phyloP scores from a whole-genome alignment of 2,113 vertebrate genomes.

The Marmota flaviventris region DNA sequence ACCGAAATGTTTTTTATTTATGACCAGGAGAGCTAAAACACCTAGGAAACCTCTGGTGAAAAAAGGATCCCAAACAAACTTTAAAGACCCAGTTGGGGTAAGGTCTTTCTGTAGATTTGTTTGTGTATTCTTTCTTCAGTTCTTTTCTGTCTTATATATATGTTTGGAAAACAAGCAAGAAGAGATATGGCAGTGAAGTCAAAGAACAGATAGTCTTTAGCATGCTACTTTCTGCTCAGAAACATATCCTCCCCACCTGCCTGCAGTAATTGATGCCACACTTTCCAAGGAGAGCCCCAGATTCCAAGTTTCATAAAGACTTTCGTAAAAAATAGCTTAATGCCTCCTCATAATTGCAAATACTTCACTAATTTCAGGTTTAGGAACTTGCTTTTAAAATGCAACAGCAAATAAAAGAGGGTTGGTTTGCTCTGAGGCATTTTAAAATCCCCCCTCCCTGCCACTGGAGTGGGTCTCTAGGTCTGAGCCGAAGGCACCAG shows the following conservation, averaged over 20 bases:
- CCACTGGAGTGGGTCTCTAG: not conserved
- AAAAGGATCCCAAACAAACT: constrained; percentile 77
- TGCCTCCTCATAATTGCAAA: not conserved
- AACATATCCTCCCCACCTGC: not conserved
- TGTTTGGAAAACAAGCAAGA: not conserved
- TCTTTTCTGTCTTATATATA: not conserved
- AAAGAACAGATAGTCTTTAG: not conserved
- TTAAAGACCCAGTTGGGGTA: constrained; percentile 83
- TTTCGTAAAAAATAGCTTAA: not conserved
- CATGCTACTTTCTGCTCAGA: not conserved
- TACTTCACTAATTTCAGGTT: not conserved
- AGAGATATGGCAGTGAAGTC: not conserved
- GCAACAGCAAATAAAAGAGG: not conserved
- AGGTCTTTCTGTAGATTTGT: constrained; percentile 29
- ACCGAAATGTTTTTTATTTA: not conserved
- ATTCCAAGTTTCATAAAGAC: not conserved
- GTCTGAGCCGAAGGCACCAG: not conserved
- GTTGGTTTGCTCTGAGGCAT: not conserved
- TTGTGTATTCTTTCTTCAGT: not conserved
- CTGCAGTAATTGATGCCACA: accelerated
- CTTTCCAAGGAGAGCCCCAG: not conserved
- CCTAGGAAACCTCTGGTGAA: constrained; percentile 75
- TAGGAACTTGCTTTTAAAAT: constrained; percentile 51
- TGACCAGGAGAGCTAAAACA: constrained; percentile 75
- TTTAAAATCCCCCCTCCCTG: not conserved